Evolutionary conservation across 2,888 invertebrate genomes (phyloP).

Genomic region (Netelia fuscicornis): DNA sequence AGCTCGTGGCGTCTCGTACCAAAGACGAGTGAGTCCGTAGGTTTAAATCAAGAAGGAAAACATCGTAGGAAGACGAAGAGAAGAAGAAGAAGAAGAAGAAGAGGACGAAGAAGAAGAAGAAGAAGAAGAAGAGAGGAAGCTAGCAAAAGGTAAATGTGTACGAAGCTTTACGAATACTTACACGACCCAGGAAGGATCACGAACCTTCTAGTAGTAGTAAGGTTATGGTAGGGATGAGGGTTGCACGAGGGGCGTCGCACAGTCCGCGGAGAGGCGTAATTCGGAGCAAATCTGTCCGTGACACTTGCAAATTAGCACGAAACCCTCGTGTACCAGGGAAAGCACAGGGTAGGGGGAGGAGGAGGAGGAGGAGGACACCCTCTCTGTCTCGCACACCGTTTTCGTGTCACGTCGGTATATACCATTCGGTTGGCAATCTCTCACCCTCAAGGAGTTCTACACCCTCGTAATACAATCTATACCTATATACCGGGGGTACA

Average conservation of each 20-base stretch:
- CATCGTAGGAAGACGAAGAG: too few relatives aligned
- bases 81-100: too few relatives aligned
- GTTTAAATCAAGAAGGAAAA: too few relatives aligned
- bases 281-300: conserved; percentile 70
- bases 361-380: neutral
- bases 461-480: conserved; percentile 43
- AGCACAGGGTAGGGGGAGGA: too few relatives aligned
- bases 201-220: too few relatives aligned
- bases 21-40: too few relatives aligned
- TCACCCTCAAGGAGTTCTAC: conserved; percentile 63
- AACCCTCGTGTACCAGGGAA: conserved; percentile 47
- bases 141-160: neutral
- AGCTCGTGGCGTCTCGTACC: too few relatives aligned
- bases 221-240: neutral
- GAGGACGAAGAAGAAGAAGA: neutral
- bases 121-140: neutral
- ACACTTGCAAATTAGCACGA: conserved; percentile 72
- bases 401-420: conserved; percentile 49
- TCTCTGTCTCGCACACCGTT: conserved; percentile 30
- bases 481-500: neutral
- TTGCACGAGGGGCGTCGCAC: conserved; percentile 36
- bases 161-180: neutral
- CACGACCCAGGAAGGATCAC: conserved; percentile 15
- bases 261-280: conserved; percentile 65
- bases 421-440: conserved; percentile 64